Evolutionary conservation across 1,140 invertebrate species (phyloP).

Genomic region (Scaptomyza montana): DNA sequence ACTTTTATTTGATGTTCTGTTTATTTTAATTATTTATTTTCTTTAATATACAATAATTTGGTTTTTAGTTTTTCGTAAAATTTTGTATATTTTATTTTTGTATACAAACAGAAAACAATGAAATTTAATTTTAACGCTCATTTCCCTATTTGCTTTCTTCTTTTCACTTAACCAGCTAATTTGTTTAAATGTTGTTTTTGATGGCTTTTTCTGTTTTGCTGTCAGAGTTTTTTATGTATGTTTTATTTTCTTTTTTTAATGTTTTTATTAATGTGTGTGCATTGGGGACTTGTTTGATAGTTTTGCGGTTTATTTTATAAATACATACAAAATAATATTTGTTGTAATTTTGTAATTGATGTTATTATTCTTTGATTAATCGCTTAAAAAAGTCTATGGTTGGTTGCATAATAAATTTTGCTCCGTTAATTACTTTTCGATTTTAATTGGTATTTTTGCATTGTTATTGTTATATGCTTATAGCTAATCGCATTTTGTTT

Average conservation of each 20-base stretch:
- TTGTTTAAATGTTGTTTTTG: constrained; percentile 10
- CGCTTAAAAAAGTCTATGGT: constrained; percentile 28
- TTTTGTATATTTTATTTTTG: constrained; percentile 12
- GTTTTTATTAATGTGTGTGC: neutral
- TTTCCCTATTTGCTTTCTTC: constrained; percentile 13
- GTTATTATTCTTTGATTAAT: constrained; percentile 26
- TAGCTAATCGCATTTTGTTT: constrained; percentile 34
- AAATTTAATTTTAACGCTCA: constrained; percentile 47
- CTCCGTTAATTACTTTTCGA: constrained; percentile 36
- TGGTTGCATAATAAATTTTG: constrained; percentile 38
- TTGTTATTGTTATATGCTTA: constrained; percentile 25
- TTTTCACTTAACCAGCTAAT: constrained; percentile 9
- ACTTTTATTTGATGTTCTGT: constrained; percentile 36
- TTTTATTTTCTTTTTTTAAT: constrained; percentile 8
- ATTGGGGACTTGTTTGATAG: constrained; percentile 35
- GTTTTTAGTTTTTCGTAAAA: constrained; percentile 20
- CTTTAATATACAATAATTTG: constrained; percentile 31
- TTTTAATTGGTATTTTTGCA: constrained; percentile 46
- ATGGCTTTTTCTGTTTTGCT: constrained; percentile 8
- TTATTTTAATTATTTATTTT: constrained; percentile 54
- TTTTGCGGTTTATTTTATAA: constrained; percentile 39
- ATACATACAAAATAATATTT: constrained; percentile 26
- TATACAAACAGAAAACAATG: constrained; percentile 60
- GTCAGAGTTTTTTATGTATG: constrained; percentile 6
- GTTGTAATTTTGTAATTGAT: constrained; percentile 26